Conservation (phyloP, 2,113 vertebrate species). For the Bothrops jararaca region DNA sequence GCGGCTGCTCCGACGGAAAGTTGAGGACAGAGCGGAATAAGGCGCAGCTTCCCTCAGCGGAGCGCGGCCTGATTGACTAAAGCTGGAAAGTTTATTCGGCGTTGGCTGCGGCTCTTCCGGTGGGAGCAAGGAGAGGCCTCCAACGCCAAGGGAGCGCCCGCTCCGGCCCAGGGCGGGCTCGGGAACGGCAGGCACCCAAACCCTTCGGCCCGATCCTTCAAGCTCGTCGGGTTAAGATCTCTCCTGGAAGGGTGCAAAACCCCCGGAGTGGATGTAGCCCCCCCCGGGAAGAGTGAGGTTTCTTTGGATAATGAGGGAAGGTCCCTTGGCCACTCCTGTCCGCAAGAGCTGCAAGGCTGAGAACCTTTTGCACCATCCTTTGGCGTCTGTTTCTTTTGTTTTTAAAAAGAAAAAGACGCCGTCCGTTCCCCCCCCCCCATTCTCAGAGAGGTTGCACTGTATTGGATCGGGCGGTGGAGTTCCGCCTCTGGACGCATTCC, state of each 20-base stretch:
- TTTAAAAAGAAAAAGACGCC: neutral
- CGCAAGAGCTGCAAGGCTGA: neutral
- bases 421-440: too few species aligned
- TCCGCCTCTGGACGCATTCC: neutral
- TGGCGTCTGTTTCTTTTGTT: neutral
- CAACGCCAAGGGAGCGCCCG: neutral
- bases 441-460: neutral
- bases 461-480: neutral
- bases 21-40: neutral
- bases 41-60: neutral
- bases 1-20: neutral
- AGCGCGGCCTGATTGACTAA: neutral
- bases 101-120: neutral
- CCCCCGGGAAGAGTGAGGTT: neutral
- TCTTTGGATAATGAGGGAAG: neutral
- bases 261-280: neutral
- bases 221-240: neutral
- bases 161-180: slow-evolving; percentile 7
- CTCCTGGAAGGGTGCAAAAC: neutral
- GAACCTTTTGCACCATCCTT: neutral
- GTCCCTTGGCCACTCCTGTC: neutral
- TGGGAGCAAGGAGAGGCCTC: neutral
- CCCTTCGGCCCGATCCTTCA: neutral
- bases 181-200: neutral
- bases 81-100: neutral